Evolutionary conservation across 2,888 invertebrate genomes (phyloP).

Genomic region (Stenotaenia linearis): DNA sequence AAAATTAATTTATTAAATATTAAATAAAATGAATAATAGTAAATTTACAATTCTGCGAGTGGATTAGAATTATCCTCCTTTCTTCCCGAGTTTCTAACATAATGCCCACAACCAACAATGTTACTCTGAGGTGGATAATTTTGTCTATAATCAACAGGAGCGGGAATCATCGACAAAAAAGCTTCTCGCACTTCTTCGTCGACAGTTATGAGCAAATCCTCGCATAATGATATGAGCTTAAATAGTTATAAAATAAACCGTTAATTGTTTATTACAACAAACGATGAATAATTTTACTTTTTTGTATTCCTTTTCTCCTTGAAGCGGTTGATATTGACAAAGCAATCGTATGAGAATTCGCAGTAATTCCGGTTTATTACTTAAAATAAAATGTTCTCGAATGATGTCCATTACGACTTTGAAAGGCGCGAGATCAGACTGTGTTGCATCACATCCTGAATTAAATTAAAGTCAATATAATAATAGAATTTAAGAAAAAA

Average conservation of each 20-base stretch:
- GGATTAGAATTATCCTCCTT: conserved; percentile 24
- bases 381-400: conserved; percentile 18
- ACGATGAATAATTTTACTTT: background rate
- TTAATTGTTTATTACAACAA: background rate
- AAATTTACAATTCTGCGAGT: conserved; percentile 26
- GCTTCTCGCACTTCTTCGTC: conserved; percentile 28
- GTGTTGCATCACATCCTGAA: conserved; percentile 26
- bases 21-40: background rate
- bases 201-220: conserved; percentile 20
- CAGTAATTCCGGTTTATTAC: conserved; percentile 24
- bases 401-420: conserved; percentile 29
- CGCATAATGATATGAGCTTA: conserved; percentile 9
- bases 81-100: background rate
- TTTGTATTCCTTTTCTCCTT: conserved; percentile 31
- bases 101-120: background rate
- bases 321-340: conserved; percentile 28
- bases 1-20: background rate
- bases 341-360: conserved; percentile 26
- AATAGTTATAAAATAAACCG: background rate
- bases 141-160: background rate
- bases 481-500: conserved; percentile 8
- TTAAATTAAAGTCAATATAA: background rate
- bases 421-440: conserved; percentile 6
- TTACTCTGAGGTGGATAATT: background rate
- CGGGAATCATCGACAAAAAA: conserved; percentile 24